Percentiles rank a stretch among this genome's conserved stretches.
phyloP scores from a whole-genome alignment of 2,113 vertebrate species.

The Paramisgurnus dabryanus region DNA sequence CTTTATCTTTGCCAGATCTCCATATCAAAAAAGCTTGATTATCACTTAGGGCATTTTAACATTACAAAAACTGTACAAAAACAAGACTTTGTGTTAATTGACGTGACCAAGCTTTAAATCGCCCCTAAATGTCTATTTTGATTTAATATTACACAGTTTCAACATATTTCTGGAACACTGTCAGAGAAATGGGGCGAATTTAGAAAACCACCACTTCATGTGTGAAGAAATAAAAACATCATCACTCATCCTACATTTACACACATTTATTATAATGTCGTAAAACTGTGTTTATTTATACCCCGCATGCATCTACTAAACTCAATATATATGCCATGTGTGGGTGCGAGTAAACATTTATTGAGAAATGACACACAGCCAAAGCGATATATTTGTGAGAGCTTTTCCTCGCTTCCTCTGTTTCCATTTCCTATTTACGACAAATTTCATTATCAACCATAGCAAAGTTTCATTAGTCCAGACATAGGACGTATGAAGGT shows the following conservation, averaged over 20 bases:
- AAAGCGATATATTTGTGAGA: not conserved
- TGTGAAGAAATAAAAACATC: not conserved
- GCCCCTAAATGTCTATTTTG: not conserved
- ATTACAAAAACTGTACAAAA: not conserved
- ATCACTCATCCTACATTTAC: not conserved
- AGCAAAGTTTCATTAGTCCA: not conserved
- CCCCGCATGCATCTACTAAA: not conserved
- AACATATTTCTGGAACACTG: not conserved
- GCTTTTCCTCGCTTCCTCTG: not conserved
- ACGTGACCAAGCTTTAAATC: not conserved
- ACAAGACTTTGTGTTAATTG: not conserved
- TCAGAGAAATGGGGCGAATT: not conserved
- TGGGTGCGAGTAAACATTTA: slow-evolving; percentile 7
- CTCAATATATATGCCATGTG: slow-evolving; percentile 6
- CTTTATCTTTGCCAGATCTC: no score
- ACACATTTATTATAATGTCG: not conserved
- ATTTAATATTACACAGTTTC: not conserved
- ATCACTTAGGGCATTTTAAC: not conserved
- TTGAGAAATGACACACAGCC: slow-evolving; percentile 15
- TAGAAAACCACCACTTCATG: not conserved
- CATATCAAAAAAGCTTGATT: no score
- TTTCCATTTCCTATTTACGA: not conserved
- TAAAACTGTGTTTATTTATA: slow-evolving; percentile 4
- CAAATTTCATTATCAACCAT: not conserved
- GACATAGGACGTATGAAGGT: slow-evolving; percentile 1